A percentile compares a stretch with the other conserved stretches of the same genome.
Evolutionary conservation across 2,113 vertebrate species (phyloP).

Genomic region (Myotis brandtii): DNA sequence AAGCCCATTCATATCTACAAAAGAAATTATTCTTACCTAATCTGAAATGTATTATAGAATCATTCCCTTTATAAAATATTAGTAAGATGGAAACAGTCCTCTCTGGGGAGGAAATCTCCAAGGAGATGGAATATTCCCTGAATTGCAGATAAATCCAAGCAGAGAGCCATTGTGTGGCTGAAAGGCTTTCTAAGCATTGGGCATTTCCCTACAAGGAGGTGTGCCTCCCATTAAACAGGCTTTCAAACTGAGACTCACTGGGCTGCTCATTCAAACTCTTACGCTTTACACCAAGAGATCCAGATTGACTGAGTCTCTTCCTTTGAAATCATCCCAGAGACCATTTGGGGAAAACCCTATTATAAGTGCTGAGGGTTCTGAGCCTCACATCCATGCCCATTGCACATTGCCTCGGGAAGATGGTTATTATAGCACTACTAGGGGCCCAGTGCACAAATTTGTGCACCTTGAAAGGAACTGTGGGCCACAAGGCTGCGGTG

Average conservation of each 20-base stretch:
- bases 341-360: background rate
- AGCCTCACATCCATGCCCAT: background rate
- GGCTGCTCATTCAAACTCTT: background rate
- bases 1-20: background rate
- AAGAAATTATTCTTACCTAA: background rate
- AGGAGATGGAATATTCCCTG: background rate
- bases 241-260: background rate
- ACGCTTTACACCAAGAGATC: background rate
- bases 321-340: background rate
- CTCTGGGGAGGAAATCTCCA: background rate
- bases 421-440: background rate
- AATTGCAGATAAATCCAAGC: background rate
- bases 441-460: too few relatives aligned
- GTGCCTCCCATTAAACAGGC: background rate
- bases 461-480: too few relatives aligned
- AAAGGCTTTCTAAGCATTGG: background rate
- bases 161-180: background rate
- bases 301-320: background rate
- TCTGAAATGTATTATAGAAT: constrained; percentile 61
- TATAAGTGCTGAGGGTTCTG: background rate
- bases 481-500: too few relatives aligned
- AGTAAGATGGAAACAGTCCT: constrained; percentile 9
- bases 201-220: background rate
- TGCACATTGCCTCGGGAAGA: background rate
- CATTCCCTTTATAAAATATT: background rate